Conservation (phyloP, 2,888 invertebrate species). For the Callosobruchus maculatus region DNA sequence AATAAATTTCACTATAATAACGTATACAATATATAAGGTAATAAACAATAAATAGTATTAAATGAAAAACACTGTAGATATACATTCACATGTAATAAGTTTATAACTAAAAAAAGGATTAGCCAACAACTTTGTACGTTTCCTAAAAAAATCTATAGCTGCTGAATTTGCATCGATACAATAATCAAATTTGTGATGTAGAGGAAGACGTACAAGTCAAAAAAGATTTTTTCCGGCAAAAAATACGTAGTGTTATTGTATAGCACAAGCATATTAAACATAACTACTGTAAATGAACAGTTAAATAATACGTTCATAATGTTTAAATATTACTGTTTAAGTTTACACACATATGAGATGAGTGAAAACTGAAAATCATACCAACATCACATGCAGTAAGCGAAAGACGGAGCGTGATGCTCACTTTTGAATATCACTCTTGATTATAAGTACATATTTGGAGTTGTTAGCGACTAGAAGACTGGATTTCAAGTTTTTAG, state of each 20-base stretch:
- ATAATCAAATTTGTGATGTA: not conserved
- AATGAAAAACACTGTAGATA: conserved; percentile 28
- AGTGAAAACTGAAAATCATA: conserved; percentile 21
- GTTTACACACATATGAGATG: conserved; percentile 24
- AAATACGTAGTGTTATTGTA: conserved; percentile 21
- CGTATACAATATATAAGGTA: conserved; percentile 26
- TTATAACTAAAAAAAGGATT: conserved; percentile 18
- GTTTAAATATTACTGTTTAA: conserved; percentile 29
- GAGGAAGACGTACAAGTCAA: not conserved
- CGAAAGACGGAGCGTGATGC: not conserved
- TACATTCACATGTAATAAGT: conserved; percentile 22
- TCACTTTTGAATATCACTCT: not conserved
- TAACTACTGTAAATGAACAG: conserved; percentile 24
- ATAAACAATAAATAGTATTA: conserved; percentile 26
- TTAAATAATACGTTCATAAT: conserved; percentile 29
- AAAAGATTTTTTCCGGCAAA: conserved; percentile 11
- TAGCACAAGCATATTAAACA: conserved; percentile 24
- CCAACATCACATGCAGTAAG: conserved; percentile 11
- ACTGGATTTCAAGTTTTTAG: no score
- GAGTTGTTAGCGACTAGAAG: no score
- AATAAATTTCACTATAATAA: conserved; percentile 24
- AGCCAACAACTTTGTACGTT: conserved; percentile 13
- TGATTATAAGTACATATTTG: no score
- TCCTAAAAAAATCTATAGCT: not conserved
- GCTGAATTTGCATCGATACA: not conserved